phyloP scores from a whole-genome alignment of 2,888 invertebrate genomes.

The Trachelus tabidus region DNA sequence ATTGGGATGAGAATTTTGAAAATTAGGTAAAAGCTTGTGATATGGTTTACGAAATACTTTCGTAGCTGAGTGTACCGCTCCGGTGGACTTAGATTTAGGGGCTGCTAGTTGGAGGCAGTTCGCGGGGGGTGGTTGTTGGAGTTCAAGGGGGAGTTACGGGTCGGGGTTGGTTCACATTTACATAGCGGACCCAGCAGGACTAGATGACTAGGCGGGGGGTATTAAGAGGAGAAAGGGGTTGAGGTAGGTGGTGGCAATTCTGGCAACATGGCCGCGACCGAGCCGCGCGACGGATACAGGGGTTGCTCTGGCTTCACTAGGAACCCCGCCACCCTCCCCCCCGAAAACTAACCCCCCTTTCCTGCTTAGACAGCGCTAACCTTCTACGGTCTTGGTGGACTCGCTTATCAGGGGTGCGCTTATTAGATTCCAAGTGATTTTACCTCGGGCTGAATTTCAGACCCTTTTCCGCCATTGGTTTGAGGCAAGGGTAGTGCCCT shows the following conservation, averaged over 20 bases:
- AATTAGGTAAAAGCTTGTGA: background rate
- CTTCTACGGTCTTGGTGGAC: constrained; percentile 45
- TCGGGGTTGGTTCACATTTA: constrained; percentile 63
- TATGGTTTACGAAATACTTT: constrained; percentile 37
- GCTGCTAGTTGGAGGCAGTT: constrained; percentile 63
- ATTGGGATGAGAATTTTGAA: background rate
- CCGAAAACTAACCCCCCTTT: constrained; percentile 30
- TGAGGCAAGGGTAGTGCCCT: background rate
- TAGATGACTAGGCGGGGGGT: constrained; percentile 64
- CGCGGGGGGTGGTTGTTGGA: constrained; percentile 55
- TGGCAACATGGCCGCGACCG: constrained; percentile 64
- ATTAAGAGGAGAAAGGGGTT: constrained; percentile 63
- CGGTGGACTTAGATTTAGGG: constrained; percentile 65
- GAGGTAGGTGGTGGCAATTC: constrained; percentile 64
- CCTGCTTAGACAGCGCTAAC: constrained; percentile 37
- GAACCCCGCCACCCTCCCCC: constrained; percentile 18
- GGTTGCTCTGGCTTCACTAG: constrained; percentile 24
- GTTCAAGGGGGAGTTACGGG: constrained; percentile 45
- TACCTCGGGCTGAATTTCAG: constrained; percentile 33
- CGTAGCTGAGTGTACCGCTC: constrained; percentile 57
- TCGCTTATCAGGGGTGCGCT: constrained; percentile 63
- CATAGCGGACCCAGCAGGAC: constrained; percentile 64
- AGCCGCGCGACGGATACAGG: constrained; percentile 51
- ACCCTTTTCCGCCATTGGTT: constrained; percentile 2
- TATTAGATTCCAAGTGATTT: constrained; percentile 63